These are phyloP conservation scores for Alfaro cultratus DNA, from an alignment of 2,797 vertebrate species.

Conservation along the genomic window DNA sequence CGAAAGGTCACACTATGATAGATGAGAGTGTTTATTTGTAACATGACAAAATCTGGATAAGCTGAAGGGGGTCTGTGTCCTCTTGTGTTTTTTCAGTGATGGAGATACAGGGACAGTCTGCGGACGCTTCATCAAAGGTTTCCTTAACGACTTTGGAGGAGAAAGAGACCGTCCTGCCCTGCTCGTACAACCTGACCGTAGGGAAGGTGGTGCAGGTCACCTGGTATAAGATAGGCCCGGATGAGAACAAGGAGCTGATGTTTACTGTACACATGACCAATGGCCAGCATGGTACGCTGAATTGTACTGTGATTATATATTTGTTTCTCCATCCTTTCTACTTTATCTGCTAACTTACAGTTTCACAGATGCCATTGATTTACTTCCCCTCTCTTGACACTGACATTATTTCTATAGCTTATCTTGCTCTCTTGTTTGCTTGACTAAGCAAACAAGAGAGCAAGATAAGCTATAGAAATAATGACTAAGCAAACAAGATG, in stretches of 20 bases:
- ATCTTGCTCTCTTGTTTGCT: not conserved
- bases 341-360: not conserved
- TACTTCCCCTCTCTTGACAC: not conserved
- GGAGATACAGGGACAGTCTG: slow-evolving; percentile 51
- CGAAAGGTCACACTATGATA: not conserved
- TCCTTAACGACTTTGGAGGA: slow-evolving; percentile 65
- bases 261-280: slow-evolving; percentile 57
- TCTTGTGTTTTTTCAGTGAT: slow-evolving; percentile 33
- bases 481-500: too few species aligned
- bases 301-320: not conserved
- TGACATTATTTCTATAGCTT: not conserved
- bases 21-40: not conserved
- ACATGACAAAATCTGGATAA: not conserved
- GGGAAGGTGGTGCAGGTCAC: slow-evolving; percentile 80
- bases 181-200: slow-evolving; percentile 62
- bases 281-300: slow-evolving; percentile 69
- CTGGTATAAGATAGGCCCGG: slow-evolving; percentile 77
- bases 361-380: not conserved
- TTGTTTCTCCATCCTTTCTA: not conserved
- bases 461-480: too few species aligned
- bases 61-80: not conserved
- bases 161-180: slow-evolving; percentile 79
- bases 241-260: slow-evolving; percentile 68
- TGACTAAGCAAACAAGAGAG: too few species aligned
- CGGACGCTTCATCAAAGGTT: slow-evolving; percentile 27